Evolutionary conservation across 2,113 vertebrate species (phyloP).

Genomic region (Podarcis muralis): DNA sequence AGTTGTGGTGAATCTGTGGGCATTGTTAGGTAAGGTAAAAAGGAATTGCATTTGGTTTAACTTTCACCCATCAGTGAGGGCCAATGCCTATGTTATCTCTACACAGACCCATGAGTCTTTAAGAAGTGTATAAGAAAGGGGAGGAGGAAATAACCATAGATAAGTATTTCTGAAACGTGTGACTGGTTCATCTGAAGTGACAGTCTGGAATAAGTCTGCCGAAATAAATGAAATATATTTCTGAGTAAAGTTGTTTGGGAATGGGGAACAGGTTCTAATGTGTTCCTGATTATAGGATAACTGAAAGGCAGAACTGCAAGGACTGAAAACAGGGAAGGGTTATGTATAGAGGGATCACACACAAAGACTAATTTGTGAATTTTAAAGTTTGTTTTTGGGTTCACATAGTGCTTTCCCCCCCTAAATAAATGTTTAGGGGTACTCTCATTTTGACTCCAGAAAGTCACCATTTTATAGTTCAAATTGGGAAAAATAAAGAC

Average conservation of each 20-base stretch:
- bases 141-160: neutral
- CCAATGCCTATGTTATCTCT: neutral
- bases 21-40: neutral
- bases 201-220: neutral
- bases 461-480: too few relatives aligned
- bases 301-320: neutral
- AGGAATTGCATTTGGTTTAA: neutral
- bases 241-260: neutral
- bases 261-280: neutral
- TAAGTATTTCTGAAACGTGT: neutral
- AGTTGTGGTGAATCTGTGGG: neutral
- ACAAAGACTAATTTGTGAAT: too few relatives aligned
- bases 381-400: too few relatives aligned
- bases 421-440: too few relatives aligned
- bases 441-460: too few relatives aligned
- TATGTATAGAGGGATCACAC: too few relatives aligned
- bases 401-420: too few relatives aligned
- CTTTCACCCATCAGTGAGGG: neutral
- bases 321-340: too few relatives aligned
- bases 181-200: neutral
- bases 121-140: neutral
- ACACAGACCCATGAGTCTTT: neutral
- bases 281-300: neutral
- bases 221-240: neutral
- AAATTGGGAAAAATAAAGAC: too few relatives aligned